Conservation (phyloP, 2,888 invertebrate genomes). For the Noctua pronuba region DNA sequence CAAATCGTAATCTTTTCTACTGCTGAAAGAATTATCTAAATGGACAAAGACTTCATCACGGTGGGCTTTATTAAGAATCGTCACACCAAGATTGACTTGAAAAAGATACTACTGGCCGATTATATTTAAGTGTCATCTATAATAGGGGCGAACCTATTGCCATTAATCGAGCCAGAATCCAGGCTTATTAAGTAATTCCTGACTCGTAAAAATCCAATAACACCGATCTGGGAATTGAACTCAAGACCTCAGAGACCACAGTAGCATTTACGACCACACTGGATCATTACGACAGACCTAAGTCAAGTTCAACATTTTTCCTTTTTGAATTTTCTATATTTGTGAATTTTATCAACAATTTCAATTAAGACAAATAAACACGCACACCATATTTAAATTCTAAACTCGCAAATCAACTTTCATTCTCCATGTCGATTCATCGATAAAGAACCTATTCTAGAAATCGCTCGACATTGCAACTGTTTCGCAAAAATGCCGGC, state of each 20-base stretch:
- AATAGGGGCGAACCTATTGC: background rate
- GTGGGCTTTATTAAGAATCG: background rate
- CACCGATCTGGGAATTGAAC: background rate
- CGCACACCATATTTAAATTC: slow-evolving; percentile 49
- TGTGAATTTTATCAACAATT: background rate
- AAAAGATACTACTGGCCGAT: background rate
- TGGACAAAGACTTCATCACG: background rate
- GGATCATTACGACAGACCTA: background rate
- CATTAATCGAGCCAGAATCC: background rate
- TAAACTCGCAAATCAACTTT: slow-evolving; percentile 52
- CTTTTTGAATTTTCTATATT: background rate
- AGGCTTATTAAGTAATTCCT: background rate
- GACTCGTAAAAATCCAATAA: background rate
- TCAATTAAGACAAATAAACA: background rate
- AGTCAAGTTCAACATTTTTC: background rate
- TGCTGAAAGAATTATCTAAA: background rate
- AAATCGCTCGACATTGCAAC: slow-evolving; percentile 63
- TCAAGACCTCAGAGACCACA: background rate
- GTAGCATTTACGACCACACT: background rate
- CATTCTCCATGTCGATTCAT: slow-evolving; percentile 38
- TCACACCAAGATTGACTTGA: background rate
- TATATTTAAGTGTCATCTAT: background rate
- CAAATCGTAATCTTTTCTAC: background rate
- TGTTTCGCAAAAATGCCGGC: slow-evolving; percentile 76
- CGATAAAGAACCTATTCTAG: slow-evolving; percentile 67